These are phyloP conservation scores for Oreocharis arfaki DNA, from an alignment of 2,113 vertebrate species.

Conservation along the genomic window DNA sequence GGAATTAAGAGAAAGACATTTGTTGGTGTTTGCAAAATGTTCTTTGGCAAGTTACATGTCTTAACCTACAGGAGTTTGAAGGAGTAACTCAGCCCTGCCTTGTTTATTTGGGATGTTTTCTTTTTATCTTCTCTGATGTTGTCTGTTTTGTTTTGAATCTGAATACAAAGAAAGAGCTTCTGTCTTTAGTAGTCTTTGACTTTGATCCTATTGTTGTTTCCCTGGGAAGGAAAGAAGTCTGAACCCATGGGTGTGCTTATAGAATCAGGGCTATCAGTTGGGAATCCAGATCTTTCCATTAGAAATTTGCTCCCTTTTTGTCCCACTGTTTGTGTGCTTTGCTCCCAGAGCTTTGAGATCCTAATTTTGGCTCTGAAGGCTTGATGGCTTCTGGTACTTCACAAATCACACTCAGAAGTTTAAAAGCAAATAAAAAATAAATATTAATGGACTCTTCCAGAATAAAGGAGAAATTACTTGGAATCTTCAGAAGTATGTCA, in stretches of 20 bases:
- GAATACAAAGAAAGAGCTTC: constrained; percentile 6
- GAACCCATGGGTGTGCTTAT: background rate
- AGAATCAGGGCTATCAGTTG: background rate
- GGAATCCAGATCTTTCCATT: background rate
- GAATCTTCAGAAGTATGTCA: background rate
- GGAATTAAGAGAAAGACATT: background rate
- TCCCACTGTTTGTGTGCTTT: background rate
- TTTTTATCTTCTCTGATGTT: constrained; percentile 6
- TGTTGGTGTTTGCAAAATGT: background rate
- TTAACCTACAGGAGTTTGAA: background rate
- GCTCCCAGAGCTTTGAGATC: background rate
- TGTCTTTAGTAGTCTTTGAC: background rate
- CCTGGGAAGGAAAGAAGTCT: background rate
- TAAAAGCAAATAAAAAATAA: background rate
- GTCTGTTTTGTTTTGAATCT: constrained; percentile 19
- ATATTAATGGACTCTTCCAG: background rate
- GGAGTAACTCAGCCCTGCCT: background rate
- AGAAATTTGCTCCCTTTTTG: background rate
- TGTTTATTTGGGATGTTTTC: constrained; percentile 37
- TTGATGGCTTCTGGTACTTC: background rate
- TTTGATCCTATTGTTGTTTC: background rate
- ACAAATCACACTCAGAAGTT: background rate
- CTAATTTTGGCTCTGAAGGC: background rate
- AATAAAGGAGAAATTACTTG: background rate
- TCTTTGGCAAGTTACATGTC: background rate